Evolutionary conservation across 2,797 vertebrate genomes (phyloP).

Genomic region (Tympanoctomys barrerae): DNA sequence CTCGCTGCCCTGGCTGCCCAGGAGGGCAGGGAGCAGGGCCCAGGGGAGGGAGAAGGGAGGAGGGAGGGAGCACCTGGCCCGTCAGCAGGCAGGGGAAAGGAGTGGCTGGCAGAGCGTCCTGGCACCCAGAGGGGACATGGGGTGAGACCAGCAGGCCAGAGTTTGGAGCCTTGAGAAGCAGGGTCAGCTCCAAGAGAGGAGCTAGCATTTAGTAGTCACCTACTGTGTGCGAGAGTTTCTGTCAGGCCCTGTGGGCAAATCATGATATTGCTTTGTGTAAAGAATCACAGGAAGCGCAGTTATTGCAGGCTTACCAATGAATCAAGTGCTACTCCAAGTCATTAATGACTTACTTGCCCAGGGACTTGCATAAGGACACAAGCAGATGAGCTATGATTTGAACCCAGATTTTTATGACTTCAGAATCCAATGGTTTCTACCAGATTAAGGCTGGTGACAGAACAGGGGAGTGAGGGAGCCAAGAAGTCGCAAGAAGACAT

Average conservation of each 20-base stretch:
- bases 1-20: constrained; percentile 82
- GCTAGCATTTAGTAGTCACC: background rate
- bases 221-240: background rate
- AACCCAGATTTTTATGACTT: constrained; percentile 27
- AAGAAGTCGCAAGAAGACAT: background rate
- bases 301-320: background rate
- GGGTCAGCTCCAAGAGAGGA: background rate
- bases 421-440: background rate
- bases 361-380: background rate
- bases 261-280: background rate
- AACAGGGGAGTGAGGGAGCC: background rate
- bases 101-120: constrained; percentile 83
- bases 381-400: background rate
- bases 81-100: constrained; percentile 80
- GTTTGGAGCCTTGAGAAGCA: background rate
- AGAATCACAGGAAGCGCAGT: background rate
- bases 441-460: background rate
- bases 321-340: background rate
- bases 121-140: constrained; percentile 49
- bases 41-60: constrained; percentile 69
- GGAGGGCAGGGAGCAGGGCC: constrained; percentile 84
- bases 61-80: constrained; percentile 82
- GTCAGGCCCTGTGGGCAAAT: background rate
- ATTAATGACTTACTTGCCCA: background rate
- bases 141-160: background rate